phyloP scores from a whole-genome alignment of 2,797 vertebrate species.

The Lophotriccus pileatus region DNA sequence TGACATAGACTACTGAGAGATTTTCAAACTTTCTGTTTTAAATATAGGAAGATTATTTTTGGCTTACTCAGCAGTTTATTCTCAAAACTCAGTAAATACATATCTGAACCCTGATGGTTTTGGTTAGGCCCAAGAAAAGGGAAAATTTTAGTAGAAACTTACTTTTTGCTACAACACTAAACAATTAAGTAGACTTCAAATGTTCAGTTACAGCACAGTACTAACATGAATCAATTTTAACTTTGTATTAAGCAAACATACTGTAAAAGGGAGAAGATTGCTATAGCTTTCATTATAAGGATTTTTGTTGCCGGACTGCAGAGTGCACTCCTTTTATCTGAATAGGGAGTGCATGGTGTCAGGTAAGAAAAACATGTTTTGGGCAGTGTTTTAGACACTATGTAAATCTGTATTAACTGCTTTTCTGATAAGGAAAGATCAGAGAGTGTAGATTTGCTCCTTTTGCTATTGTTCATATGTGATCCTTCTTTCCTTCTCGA shows the following conservation, averaged over 20 bases:
- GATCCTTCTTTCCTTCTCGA: not conserved
- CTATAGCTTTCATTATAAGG: not conserved
- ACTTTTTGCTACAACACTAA: not conserved
- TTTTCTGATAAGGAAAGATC: not conserved
- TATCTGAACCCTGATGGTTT: not conserved
- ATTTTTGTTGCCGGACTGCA: not conserved
- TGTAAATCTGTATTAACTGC: not conserved
- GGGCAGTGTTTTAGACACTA: not conserved
- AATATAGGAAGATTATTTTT: not conserved
- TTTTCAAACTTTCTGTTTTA: not conserved
- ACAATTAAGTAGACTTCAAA: not conserved
- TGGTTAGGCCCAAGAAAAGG: not conserved
- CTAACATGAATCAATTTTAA: not conserved
- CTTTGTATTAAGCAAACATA: not conserved
- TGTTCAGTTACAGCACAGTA: not conserved
- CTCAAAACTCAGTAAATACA: not conserved
- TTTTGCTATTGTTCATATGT: not conserved
- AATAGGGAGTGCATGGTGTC: not conserved
- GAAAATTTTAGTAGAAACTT: not conserved
- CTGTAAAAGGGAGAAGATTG: not conserved
- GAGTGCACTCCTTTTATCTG: not conserved
- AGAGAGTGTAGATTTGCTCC: not conserved
- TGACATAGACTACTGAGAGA: not conserved
- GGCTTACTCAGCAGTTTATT: not conserved
- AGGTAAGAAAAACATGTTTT: not conserved